Percentiles rank a stretch among this genome's conserved stretches.
phyloP scores from a whole-genome alignment of 2,888 invertebrate genomes.

The Erebia epiphron region DNA sequence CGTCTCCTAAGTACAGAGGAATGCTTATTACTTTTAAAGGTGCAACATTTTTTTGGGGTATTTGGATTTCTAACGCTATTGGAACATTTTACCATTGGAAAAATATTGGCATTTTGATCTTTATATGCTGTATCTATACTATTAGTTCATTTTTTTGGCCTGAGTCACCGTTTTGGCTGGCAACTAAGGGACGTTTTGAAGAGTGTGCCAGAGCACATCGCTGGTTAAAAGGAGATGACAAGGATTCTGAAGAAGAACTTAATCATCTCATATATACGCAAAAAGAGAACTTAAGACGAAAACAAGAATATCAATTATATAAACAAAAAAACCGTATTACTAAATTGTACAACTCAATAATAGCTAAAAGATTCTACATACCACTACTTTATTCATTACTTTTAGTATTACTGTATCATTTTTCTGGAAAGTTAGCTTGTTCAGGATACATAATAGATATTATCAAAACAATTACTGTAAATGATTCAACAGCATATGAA shows the following conservation, averaged over 20 bases:
- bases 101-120: conserved; percentile 43
- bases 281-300: conserved; percentile 37
- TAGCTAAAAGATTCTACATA: conserved; percentile 32
- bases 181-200: conserved; percentile 33
- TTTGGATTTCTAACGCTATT: conserved; percentile 50
- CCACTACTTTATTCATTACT: conserved; percentile 27
- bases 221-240: conserved; percentile 40
- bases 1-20: conserved; percentile 47
- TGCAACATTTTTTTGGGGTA: conserved; percentile 47
- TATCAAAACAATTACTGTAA: conserved; percentile 38
- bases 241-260: conserved; percentile 39
- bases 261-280: conserved; percentile 12
- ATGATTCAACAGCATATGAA: conserved; percentile 39
- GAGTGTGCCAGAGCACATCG: conserved; percentile 38
- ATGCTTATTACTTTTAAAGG: conserved; percentile 48
- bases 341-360: conserved; percentile 13
- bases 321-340: conserved; percentile 12
- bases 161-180: conserved; percentile 27
- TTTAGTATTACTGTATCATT: conserved; percentile 29
- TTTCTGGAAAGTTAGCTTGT: conserved; percentile 42
- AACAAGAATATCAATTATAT: conserved; percentile 40
- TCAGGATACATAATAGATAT: conserved; percentile 43
- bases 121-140: conserved; percentile 15
- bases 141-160: conserved; percentile 27
- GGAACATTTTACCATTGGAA: conserved; percentile 49